Evolutionary conservation across 2,888 invertebrate genomes (phyloP).

Genomic region (Tinea semifulvella): DNA sequence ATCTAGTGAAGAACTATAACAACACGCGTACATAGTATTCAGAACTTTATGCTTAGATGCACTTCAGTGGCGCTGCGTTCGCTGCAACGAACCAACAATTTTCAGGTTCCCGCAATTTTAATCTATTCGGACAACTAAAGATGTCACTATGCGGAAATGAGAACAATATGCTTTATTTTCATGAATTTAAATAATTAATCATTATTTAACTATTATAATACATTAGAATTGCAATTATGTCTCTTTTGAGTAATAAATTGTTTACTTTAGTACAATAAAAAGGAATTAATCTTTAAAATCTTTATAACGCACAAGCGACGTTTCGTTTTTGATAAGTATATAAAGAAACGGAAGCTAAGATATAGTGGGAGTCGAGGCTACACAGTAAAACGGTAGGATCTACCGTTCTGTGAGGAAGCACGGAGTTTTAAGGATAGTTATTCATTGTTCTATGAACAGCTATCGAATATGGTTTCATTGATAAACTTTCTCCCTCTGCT

Average conservation of each 20-base stretch:
- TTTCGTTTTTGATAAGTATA: not conserved
- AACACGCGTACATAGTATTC: not conserved
- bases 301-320: not conserved
- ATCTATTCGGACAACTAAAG: not conserved
- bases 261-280: not conserved
- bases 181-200: too few relatives aligned
- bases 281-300: not conserved
- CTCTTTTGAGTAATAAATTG: not conserved
- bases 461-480: not conserved
- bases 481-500: not conserved
- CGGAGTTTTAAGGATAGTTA: not conserved
- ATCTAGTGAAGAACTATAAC: conserved; percentile 7
- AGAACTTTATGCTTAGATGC: not conserved
- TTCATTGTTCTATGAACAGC: not conserved
- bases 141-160: not conserved
- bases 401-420: conserved; percentile 6
- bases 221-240: not conserved
- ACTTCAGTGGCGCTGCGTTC: not conserved
- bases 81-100: not conserved
- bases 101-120: not conserved
- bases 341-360: not conserved
- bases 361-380: not conserved
- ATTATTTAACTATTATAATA: not conserved
- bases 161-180: too few relatives aligned
- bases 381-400: not conserved